Conservation (phyloP, 2,888 invertebrate species). For the Rhorus exstirpatorius region DNA sequence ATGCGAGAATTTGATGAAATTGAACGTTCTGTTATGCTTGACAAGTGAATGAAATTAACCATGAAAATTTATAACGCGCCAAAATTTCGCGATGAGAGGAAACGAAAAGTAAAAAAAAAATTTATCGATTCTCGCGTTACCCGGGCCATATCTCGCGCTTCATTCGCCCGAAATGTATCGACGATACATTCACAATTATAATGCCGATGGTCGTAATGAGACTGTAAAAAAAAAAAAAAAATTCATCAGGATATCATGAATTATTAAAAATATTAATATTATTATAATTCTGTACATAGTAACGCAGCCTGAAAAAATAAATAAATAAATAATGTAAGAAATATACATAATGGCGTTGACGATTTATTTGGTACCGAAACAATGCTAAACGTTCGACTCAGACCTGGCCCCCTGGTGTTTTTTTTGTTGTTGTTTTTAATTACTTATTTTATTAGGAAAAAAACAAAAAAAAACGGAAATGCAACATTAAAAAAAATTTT, state of each 20-base stretch:
- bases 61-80: conserved; percentile 21
- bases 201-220: conserved; percentile 43
- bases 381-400: no score
- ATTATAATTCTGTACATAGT: conserved; percentile 70
- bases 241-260: conserved; percentile 65
- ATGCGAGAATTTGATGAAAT: conserved; percentile 14
- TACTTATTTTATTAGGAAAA: no score
- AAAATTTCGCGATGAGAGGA: background rate
- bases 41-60: conserved; percentile 15
- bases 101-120: conserved; percentile 23
- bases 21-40: conserved; percentile 3
- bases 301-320: conserved; percentile 62
- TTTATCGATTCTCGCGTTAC: conserved; percentile 40
- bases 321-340: conserved; percentile 39
- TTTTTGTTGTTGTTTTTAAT: no score
- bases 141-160: conserved; percentile 16
- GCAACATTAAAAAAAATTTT: no score
- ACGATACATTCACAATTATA: conserved; percentile 52
- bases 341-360: conserved; percentile 28
- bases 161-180: conserved; percentile 42
- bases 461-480: no score
- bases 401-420: no score
- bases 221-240: conserved; percentile 65
- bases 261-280: conserved; percentile 59
- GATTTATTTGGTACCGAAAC: conserved; percentile 14